These are phyloP conservation scores for Meloidogyne exigua DNA, from an alignment of 1,140 invertebrate genomes.

Conservation along the genomic window DNA sequence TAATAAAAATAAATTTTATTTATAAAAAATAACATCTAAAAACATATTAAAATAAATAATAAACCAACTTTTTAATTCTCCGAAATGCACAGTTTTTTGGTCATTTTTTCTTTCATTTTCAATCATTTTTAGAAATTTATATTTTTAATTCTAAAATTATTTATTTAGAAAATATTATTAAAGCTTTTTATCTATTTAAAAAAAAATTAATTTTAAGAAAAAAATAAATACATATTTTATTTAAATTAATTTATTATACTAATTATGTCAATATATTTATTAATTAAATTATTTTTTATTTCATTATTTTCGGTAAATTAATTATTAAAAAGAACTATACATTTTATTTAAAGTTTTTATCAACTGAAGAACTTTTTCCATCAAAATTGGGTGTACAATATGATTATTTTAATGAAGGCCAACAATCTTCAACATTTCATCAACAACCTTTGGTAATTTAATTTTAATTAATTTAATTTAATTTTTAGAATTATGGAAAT, in stretches of 20 bases:
- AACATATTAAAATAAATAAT: no score
- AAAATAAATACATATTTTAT: not conserved
- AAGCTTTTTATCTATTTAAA: no score
- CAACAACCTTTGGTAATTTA: not conserved
- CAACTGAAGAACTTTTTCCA: slow-evolving; percentile 7
- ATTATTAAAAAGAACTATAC: no score
- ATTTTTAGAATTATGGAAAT: slow-evolving; percentile 3
- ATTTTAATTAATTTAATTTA: not conserved
- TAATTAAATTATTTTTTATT: not conserved
- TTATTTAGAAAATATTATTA: no score
- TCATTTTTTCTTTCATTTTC: not conserved
- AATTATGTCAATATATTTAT: not conserved
- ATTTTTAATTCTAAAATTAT: not conserved
- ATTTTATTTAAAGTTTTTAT: slow-evolving; percentile 5
- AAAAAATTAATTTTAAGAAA: no score
- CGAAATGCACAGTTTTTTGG: not conserved
- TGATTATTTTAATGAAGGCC: slow-evolving; percentile 17
- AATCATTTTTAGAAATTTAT: not conserved
- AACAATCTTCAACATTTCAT: not conserved
- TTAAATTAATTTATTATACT: not conserved
- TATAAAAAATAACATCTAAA: no score
- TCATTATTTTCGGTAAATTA: not conserved
- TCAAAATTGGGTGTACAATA: slow-evolving; percentile 20
- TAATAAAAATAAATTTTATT: no score
- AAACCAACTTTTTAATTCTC: not conserved